Base-by-base conservation (phyloP, 1,140 invertebrate genomes). In the Rhynchophorus ferrugineus region DNA sequence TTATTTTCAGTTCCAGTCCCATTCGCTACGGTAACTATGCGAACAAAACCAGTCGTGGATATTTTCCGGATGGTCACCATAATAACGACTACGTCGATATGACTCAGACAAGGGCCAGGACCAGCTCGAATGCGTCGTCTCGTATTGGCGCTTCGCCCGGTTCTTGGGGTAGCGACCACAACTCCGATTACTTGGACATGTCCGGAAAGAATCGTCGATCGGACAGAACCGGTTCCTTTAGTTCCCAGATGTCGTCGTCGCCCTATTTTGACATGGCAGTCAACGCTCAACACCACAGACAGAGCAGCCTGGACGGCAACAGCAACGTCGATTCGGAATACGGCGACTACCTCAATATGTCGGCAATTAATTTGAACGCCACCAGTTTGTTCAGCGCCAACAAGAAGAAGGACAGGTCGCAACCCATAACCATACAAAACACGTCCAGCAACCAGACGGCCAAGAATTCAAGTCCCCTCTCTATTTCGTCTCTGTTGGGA, bases 361-460 rank as follows among this genome's bases (percentile, higher is more conserved):
- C 61, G 8, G 36, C 58, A 0, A 61, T 47, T 3, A 39, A 46
- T 14, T 20, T 20, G 43, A 44, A 8, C n/a, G 49, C 21, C 16
- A 52, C 46, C 21, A 57, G 61, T 42, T n/a, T n/a, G n/a, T n/a
- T n/a, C n/a, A 57, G 61, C 22, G 60, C 68, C 42, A 48, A 55
- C 9, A 51, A 54, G 13, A 72, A 71, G 17, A 76, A 73, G 51
- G 72, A 73, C 22, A 70, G 73, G 44, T 80, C 79, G 0, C 72
- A 79, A 44, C 79, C 80, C 2, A 81, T 82, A 37, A 69, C 73
- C 0, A 81, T 82, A 17, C 73, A 76, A 54, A 48, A 57, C n/a
- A 46, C 39, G 24, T 20, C 58, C 20, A 20, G 45, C 11, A 44
- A 20, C 14, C 43, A 52, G 21, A 20, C 24, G 8, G 19, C 47